phyloP scores from a whole-genome alignment of 2,113 vertebrate species.

The Ancistrus triradiatus region DNA sequence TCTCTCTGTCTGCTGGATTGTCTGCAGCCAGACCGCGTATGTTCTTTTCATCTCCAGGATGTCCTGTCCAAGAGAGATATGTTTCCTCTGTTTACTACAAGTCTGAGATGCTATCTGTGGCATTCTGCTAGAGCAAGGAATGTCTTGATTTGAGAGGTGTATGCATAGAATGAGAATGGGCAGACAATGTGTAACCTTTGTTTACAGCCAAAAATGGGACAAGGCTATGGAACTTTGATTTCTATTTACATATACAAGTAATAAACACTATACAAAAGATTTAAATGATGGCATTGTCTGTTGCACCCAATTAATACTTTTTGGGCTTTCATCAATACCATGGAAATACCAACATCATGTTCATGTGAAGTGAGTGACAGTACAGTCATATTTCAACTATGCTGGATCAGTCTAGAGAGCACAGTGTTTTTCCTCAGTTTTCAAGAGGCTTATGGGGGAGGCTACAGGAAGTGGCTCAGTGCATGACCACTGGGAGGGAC shows the following conservation, averaged over 20 bases:
- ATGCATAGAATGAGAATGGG: not conserved
- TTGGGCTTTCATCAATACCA: no score
- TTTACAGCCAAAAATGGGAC: not conserved
- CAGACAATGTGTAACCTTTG: slow-evolving; percentile 8
- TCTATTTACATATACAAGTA: not conserved
- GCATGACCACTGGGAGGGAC: slow-evolving; percentile 40
- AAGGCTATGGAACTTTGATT: not conserved
- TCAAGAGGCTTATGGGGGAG: slow-evolving; percentile 26
- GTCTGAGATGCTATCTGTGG: slow-evolving; percentile 42
- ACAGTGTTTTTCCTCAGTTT: slow-evolving; percentile 3
- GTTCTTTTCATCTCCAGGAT: slow-evolving; percentile 3
- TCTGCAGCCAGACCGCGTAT: not conserved
- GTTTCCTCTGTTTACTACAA: slow-evolving; percentile 41
- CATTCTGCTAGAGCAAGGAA: slow-evolving; percentile 29
- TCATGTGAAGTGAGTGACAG: not conserved
- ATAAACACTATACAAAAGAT: no score
- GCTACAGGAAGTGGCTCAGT: slow-evolving; percentile 36
- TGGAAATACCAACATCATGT: not conserved
- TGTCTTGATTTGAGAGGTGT: slow-evolving; percentile 21
- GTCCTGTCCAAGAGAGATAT: slow-evolving; percentile 5
- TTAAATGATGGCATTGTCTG: no score
- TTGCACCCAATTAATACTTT: no score
- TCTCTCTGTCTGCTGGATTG: not conserved
- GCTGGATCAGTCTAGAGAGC: not conserved
- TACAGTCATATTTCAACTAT: not conserved